These are phyloP conservation scores for Orius laevigatus DNA, from an alignment of 1,140 invertebrate species.

Conservation along the genomic window DNA sequence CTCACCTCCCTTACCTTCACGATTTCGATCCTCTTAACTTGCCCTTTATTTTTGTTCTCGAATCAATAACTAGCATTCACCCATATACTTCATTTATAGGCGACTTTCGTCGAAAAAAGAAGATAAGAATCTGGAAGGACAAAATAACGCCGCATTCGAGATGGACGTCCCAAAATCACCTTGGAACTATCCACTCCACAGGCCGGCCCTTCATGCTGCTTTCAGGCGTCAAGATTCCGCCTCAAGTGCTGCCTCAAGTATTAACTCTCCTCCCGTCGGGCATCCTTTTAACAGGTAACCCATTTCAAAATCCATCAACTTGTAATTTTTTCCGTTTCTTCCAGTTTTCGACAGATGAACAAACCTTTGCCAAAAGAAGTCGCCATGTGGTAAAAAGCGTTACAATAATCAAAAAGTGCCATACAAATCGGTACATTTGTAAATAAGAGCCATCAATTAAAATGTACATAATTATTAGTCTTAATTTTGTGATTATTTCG, in stretches of 20 bases:
- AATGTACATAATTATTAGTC: too few relatives aligned
- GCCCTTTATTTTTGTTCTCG: too few relatives aligned
- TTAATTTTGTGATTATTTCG: too few relatives aligned
- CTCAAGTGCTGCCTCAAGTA: conserved; percentile 19
- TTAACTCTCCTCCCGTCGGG: conserved; percentile 7
- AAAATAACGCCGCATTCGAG: conserved; percentile 40
- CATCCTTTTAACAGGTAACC: conserved; percentile 13
- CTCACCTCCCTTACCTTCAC: too few relatives aligned
- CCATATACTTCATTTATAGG: conserved; percentile 29
- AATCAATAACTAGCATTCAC: too few relatives aligned
- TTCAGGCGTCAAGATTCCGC: conserved; percentile 23
- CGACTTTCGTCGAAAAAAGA: conserved; percentile 42
- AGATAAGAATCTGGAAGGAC: conserved; percentile 29
- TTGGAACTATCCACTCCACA: conserved; percentile 35
- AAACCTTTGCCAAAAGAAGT: conserved; percentile 14
- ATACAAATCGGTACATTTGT: too few relatives aligned
- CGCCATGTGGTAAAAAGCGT: conserved; percentile 12
- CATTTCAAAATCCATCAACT: background rate
- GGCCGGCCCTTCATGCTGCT: conserved; percentile 20
- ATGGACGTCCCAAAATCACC: conserved; percentile 38
- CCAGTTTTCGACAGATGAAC: conserved; percentile 8
- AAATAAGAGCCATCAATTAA: too few relatives aligned
- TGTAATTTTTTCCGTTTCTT: background rate
- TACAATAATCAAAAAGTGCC: too few relatives aligned
- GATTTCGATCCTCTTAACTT: too few relatives aligned